These are phyloP conservation scores for Poecilia wingei DNA, from an alignment of 2,797 vertebrate species.

Conservation along the genomic window DNA sequence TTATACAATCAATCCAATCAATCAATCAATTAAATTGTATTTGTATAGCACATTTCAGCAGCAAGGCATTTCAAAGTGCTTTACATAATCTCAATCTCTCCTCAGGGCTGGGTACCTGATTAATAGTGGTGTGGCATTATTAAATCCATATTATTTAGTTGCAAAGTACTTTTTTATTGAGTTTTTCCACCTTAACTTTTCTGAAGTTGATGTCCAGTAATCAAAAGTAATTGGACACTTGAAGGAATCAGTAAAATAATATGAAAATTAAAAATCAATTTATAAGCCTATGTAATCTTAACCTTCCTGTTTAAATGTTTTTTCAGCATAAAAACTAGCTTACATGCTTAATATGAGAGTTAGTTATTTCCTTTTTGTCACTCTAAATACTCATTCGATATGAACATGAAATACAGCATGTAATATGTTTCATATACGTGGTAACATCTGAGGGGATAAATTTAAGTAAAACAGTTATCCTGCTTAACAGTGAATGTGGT, in stretches of 20 bases:
- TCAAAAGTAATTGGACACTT: not conserved
- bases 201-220: not conserved
- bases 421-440: not conserved
- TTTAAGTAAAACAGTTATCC: not conserved
- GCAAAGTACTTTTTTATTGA: not conserved
- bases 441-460: not conserved
- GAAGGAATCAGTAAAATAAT: not conserved
- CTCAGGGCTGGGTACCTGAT: conserved; percentile 18
- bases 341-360: not conserved
- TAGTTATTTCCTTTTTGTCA: not conserved
- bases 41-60: too few relatives aligned
- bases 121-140: not conserved
- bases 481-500: not conserved
- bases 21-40: too few relatives aligned
- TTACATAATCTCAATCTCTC: too few relatives aligned
- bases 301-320: not conserved
- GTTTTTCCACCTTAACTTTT: not conserved
- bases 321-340: not conserved
- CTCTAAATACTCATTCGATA: not conserved
- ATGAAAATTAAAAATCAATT: not conserved
- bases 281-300: not conserved
- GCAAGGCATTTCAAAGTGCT: too few relatives aligned
- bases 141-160: not conserved
- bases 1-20: conserved; percentile 16
- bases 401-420: not conserved